Percentiles rank a stretch among this genome's conserved stretches.
Evolutionary conservation across 2,888 invertebrate species (phyloP).

Genomic region (Cremastinae sp.): DNA sequence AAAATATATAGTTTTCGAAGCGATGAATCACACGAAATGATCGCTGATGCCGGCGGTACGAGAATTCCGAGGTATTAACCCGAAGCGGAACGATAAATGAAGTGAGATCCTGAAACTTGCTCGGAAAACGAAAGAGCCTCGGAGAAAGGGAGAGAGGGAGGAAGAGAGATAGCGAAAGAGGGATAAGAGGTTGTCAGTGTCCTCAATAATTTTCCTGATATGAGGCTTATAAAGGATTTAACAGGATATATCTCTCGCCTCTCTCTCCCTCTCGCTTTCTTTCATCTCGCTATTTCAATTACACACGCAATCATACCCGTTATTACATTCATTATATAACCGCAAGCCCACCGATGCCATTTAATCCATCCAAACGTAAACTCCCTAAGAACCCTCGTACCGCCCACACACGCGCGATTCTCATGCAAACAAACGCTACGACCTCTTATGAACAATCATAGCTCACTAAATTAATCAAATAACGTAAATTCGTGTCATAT

Average conservation of each 20-base stretch:
- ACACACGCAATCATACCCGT: conserved; percentile 69
- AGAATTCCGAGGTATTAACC: conserved; percentile 49
- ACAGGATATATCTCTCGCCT: conserved; percentile 52
- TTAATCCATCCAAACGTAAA: conserved; percentile 61
- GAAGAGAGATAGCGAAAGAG: conserved; percentile 8
- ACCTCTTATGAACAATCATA: background rate
- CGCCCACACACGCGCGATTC: background rate
- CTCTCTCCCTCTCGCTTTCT: conserved; percentile 12
- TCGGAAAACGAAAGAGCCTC: background rate
- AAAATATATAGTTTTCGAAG: background rate
- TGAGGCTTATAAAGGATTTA: conserved; percentile 67
- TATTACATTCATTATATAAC: conserved; percentile 66
- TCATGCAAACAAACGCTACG: no score
- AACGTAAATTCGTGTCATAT: no score
- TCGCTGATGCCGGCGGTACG: conserved; percentile 26
- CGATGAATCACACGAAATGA: conserved; percentile 51
- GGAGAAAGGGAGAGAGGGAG: conserved; percentile 26
- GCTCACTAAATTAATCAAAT: no score
- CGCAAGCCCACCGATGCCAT: conserved; percentile 28
- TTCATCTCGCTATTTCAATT: conserved; percentile 70
- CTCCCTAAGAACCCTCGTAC: conserved; percentile 55
- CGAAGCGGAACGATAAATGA: conserved; percentile 45
- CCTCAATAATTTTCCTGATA: conserved; percentile 67
- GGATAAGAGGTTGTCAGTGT: conserved; percentile 33
- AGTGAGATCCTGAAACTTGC: conserved; percentile 23